A percentile compares a stretch with the other conserved stretches of the same genome.
Evolutionary conservation across 2,888 invertebrate species (phyloP).

Genomic region (Eupeodes latifasciatus): DNA sequence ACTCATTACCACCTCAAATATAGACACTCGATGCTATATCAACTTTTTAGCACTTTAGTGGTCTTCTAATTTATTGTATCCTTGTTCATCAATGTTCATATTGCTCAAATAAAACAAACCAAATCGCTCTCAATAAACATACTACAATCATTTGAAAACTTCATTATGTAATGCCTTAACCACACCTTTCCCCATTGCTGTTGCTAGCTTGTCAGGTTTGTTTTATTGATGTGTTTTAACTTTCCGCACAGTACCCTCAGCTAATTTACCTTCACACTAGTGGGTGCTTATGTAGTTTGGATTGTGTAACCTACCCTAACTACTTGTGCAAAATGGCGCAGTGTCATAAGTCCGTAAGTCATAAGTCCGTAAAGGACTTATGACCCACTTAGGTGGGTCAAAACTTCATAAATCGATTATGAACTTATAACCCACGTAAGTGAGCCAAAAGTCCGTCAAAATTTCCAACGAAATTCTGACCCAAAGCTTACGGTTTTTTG

Average conservation of each 20-base stretch:
- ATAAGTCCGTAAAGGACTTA: too few relatives aligned
- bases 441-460: too few relatives aligned
- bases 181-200: neutral
- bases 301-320: neutral
- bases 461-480: too few relatives aligned
- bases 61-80: neutral
- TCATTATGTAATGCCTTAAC: neutral
- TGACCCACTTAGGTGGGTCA: too few relatives aligned
- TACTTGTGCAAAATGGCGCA: slow-evolving; percentile 34
- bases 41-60: neutral
- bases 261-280: neutral
- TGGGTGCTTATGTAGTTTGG: too few relatives aligned
- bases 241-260: neutral
- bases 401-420: too few relatives aligned
- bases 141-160: slow-evolving; percentile 11
- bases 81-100: neutral
- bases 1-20: too few relatives aligned
- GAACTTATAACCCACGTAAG: too few relatives aligned
- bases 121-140: neutral
- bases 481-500: too few relatives aligned
- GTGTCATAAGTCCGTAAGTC: too few relatives aligned
- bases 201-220: neutral
- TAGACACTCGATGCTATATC: too few relatives aligned
- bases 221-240: slow-evolving; percentile 19
- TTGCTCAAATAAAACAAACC: neutral